Evolutionary conservation across 2,797 vertebrate genomes (phyloP).

Genomic region (Fistularia tabacaria): DNA sequence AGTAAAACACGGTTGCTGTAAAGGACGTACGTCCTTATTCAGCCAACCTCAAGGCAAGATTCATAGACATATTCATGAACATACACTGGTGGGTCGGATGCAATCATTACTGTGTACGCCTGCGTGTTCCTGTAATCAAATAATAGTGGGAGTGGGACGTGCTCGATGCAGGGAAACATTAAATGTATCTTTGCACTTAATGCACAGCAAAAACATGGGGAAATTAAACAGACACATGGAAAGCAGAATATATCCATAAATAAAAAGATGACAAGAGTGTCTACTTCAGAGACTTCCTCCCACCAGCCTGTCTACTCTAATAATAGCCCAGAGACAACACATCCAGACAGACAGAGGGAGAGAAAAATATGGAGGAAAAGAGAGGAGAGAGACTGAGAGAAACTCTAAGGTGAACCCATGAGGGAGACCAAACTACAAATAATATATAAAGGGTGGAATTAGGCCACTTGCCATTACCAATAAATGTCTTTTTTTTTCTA

Average conservation of each 20-base stretch:
- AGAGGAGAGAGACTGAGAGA: constrained; percentile 48
- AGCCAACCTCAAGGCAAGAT: constrained; percentile 13
- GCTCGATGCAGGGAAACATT: constrained; percentile 8
- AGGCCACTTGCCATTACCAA: constrained; percentile 67
- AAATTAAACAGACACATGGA: constrained; percentile 33
- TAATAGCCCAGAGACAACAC: constrained; percentile 77
- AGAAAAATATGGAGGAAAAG: constrained; percentile 50
- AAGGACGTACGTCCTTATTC: constrained; percentile 25
- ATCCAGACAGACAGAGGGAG: constrained; percentile 68
- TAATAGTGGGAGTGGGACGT: not conserved
- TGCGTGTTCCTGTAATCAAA: too few relatives aligned
- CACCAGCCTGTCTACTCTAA: constrained; percentile 78
- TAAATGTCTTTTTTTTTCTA: constrained; percentile 65
- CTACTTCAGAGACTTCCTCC: constrained; percentile 78
- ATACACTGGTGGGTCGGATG: constrained; percentile 1
- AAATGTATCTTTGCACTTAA: constrained; percentile 35
- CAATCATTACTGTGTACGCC: too few relatives aligned
- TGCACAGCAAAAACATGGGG: constrained; percentile 10
- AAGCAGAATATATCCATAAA: constrained; percentile 71
- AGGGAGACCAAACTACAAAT: constrained; percentile 56
- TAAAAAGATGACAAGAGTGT: constrained; percentile 78
- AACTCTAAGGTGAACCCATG: constrained; percentile 56
- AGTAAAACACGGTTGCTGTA: constrained; percentile 51
- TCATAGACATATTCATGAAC: not conserved
- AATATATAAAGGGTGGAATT: constrained; percentile 65